These are phyloP conservation scores for Trachops cirrhosus DNA, from an alignment of 2,797 vertebrate species.

Conservation along the genomic window DNA sequence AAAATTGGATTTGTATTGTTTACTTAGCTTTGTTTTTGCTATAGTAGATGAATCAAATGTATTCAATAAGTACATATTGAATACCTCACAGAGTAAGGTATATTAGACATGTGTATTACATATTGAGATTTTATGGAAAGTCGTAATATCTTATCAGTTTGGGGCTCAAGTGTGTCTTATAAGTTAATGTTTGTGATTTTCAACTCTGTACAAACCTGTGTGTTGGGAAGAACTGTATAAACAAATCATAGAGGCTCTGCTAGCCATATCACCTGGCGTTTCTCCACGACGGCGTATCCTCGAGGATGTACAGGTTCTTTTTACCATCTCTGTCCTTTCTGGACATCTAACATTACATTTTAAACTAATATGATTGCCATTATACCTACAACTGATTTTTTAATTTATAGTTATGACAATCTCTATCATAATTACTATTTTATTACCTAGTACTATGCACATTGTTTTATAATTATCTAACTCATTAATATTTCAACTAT, in stretches of 20 bases:
- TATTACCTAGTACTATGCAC: background rate
- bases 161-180: background rate
- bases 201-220: background rate
- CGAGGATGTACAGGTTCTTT: background rate
- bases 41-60: background rate
- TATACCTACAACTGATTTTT: background rate
- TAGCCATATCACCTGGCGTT: background rate
- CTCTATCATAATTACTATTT: background rate
- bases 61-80: background rate
- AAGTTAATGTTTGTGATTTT: background rate
- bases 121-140: slow-evolving; percentile 16
- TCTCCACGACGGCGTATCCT: background rate
- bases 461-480: slow-evolving; percentile 47
- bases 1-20: background rate
- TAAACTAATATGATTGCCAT: background rate
- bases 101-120: slow-evolving; percentile 9
- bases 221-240: background rate
- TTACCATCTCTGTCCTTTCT: background rate
- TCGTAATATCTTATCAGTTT: background rate
- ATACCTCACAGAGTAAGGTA: background rate
- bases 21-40: slow-evolving; percentile 25
- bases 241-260: background rate
- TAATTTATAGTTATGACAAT: background rate
- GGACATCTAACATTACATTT: background rate
- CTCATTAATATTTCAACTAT: background rate